Evolutionary conservation across 1,140 invertebrate species (phyloP).

Genomic region (Neodiprion fabricii): DNA sequence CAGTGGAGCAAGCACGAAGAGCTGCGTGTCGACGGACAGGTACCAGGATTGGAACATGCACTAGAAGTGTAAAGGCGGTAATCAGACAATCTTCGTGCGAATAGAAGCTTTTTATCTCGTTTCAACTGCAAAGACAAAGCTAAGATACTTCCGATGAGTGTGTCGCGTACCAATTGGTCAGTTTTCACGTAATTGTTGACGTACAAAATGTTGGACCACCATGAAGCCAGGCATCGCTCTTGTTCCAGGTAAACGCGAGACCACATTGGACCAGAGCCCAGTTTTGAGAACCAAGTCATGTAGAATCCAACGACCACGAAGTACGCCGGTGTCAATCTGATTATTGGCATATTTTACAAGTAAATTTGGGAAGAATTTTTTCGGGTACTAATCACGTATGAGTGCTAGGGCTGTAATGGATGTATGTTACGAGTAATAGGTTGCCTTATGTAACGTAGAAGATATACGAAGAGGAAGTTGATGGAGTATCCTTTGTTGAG

Average conservation of each 20-base stretch:
- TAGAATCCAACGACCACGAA: constrained; percentile 72
- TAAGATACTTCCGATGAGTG: neutral
- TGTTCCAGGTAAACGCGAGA: constrained; percentile 66
- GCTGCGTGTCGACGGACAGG: constrained; percentile 85
- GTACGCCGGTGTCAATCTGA: constrained; percentile 75
- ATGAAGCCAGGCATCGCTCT: constrained; percentile 71
- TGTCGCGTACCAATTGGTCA: constrained; percentile 66
- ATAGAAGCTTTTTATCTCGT: neutral
- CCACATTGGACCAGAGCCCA: constrained; percentile 74
- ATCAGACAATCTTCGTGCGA: constrained; percentile 14
- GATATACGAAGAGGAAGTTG: constrained; percentile 68
- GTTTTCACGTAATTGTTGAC: constrained; percentile 83
- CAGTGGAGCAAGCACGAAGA: constrained; percentile 80
- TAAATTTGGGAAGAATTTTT: neutral
- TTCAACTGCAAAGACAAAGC: too few relatives aligned
- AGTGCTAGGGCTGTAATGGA: constrained; percentile 19
- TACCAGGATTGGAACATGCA: constrained; percentile 94
- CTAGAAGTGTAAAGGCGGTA: constrained; percentile 57
- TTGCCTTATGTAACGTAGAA: constrained; percentile 70
- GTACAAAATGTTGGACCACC: constrained; percentile 87
- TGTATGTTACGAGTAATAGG: constrained; percentile 38
- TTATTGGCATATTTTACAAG: neutral
- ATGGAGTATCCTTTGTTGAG: constrained; percentile 71
- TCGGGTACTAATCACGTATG: neutral
- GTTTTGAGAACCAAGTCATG: constrained; percentile 70